phyloP scores from a whole-genome alignment of 2,113 vertebrate genomes.

The Stegostoma tigrinum region DNA sequence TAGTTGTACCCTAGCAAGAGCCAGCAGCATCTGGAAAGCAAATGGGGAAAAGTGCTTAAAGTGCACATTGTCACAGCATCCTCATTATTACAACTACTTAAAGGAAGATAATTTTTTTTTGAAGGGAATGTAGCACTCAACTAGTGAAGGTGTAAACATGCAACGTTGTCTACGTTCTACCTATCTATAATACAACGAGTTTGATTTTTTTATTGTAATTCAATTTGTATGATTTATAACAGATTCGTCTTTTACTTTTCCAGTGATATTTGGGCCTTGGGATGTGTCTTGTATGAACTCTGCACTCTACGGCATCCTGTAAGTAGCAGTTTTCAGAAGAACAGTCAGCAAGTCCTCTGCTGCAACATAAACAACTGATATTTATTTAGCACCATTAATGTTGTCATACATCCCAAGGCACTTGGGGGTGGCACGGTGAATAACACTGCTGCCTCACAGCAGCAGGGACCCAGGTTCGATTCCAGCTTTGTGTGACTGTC shows the following conservation, averaged over 20 bases:
- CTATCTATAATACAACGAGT: neutral
- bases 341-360: neutral
- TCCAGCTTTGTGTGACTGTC: too few relatives aligned
- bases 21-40: neutral
- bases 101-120: neutral
- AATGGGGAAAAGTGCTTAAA: neutral
- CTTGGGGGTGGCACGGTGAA: too few relatives aligned
- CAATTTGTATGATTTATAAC: neutral
- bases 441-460: too few relatives aligned
- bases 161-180: neutral
- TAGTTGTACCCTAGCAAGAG: neutral
- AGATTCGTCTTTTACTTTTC: constrained; percentile 40
- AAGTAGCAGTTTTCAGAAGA: constrained; percentile 48
- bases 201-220: neutral
- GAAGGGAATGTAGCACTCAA: neutral
- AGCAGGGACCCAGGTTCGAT: too few relatives aligned
- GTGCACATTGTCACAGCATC: neutral
- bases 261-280: constrained; percentile 93
- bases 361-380: neutral
- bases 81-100: neutral
- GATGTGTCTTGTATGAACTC: constrained; percentile 87
- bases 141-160: neutral
- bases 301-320: constrained; percentile 84
- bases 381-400: neutral
- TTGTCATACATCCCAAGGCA: neutral